phyloP scores from a whole-genome alignment of 1,140 invertebrate species.

The Eupristina koningsbergeri region DNA sequence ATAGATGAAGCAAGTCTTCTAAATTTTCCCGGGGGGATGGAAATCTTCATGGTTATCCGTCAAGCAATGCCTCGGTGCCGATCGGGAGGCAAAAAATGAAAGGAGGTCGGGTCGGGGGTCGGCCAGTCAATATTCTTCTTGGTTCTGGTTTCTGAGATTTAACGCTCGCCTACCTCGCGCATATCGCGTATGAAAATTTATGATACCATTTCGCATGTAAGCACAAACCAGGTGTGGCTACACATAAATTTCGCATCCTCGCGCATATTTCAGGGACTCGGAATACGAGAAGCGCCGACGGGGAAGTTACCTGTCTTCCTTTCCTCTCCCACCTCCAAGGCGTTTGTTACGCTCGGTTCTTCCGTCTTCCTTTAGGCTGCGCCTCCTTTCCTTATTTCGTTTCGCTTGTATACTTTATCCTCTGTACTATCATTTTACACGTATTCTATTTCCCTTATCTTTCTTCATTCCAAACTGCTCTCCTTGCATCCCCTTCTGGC shows the following conservation, averaged over 20 bases:
- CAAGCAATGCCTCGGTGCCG: background rate
- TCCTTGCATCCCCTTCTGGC: background rate
- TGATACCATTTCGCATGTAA: slow-evolving; percentile 71
- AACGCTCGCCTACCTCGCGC: slow-evolving; percentile 51
- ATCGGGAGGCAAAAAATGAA: background rate
- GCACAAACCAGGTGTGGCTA: slow-evolving; percentile 73
- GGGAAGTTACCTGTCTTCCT: slow-evolving; percentile 3
- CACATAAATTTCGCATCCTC: slow-evolving; percentile 72
- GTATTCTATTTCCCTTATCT: slow-evolving; percentile 3
- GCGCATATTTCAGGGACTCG: slow-evolving; percentile 68
- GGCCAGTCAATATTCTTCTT: slow-evolving; percentile 58
- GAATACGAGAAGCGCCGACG: too few relatives aligned
- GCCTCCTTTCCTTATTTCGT: background rate
- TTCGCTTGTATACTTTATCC: background rate
- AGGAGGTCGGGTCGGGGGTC: background rate
- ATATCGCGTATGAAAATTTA: slow-evolving; percentile 70
- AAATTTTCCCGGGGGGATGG: background rate
- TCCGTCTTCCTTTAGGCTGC: background rate
- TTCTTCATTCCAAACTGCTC: background rate
- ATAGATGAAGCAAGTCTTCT: too few relatives aligned
- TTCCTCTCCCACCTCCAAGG: too few relatives aligned
- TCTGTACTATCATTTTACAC: background rate
- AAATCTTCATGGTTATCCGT: background rate
- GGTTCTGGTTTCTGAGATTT: slow-evolving; percentile 60
- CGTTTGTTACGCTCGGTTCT: too few relatives aligned